phyloP scores from a whole-genome alignment of 64 coral and sea anemone species.

The Montipora cactus region DNA sequence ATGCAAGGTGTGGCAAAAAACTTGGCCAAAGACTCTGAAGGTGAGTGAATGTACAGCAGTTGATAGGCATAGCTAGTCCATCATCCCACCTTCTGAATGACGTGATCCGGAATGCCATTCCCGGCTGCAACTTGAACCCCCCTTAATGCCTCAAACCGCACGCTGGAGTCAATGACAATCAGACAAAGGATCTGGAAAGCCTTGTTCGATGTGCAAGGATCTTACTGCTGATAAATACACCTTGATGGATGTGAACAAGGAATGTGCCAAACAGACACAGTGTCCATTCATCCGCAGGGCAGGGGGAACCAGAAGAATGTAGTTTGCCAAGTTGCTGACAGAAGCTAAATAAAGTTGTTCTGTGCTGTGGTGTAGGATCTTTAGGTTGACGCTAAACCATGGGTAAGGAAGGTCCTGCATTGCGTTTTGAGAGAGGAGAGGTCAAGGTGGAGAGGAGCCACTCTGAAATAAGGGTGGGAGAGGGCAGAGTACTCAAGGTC shows the following conservation, averaged over 20 bases:
- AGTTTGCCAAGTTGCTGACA: not conserved
- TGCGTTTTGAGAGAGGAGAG: no score
- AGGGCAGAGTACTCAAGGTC: no score
- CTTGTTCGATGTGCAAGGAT: slow-evolving; percentile 6
- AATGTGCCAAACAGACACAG: no score
- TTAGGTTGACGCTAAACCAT: no score
- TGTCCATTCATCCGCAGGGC: no score
- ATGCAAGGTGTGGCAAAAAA: not conserved
- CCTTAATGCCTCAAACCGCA: slow-evolving; percentile 23
- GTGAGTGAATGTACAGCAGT: no score
- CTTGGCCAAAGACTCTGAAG: not conserved
- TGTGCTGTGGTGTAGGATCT: no score
- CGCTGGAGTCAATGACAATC: slow-evolving; percentile 12
- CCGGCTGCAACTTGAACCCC: not conserved
- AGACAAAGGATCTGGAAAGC: not conserved
- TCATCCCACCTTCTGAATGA: not conserved
- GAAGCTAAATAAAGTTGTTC: no score
- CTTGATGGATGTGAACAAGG: not conserved
- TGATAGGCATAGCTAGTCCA: not conserved
- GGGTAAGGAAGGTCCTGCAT: no score
- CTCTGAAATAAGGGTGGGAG: no score
- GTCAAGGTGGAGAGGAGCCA: no score
- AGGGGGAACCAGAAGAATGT: not conserved
- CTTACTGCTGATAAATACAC: slow-evolving; percentile 35
- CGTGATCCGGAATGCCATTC: not conserved